Base-by-base conservation (phyloP, 2,113 vertebrate species). In the Sialia sialis region DNA sequence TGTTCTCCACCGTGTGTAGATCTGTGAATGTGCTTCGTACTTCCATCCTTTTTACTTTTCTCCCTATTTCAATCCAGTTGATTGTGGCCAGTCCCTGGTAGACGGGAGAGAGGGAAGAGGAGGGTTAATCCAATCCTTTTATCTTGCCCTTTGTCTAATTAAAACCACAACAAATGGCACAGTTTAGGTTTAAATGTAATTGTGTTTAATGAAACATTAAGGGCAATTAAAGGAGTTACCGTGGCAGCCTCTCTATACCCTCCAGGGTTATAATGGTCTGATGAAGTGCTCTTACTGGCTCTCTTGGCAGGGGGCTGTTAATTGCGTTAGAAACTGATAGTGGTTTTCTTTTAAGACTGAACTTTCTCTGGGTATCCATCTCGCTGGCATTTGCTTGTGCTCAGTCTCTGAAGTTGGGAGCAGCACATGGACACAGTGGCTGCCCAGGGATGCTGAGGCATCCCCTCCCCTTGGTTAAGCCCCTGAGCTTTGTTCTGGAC, bases 181-280 rank as follows among this genome's bases (percentile, higher is more conserved):
- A 95, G 95, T 97, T 97, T 97, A 98, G 93, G 96, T 96, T 97
- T 95, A 96, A 96, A 96, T 97, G 97, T 98, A 97, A 98, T 98
- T 97, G 97, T 97, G 96, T 96, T 97, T 97, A 98, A 97, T 98
- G 97, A 97, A 97, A 98, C 96, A 97, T 98, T 97, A 97, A 97
- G 97, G 95, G 95, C 97, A 97, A 98, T 97, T 97, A 97, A 97
- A 97, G 94, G 90, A 96, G 95, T 85, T 95, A 95, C 95, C 49
- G 95, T 95, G 93, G 94, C 95, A 96, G 95, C 95, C 89, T 96
- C 87, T 95, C 90, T 93, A 46, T 93, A 96, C 95, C 96, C 97
- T 97, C 96, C 91, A 96, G 90, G 95, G 94, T 93, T 97, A 90
- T 97, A 96, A 96, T 63, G 85, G 94, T 62, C 95, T 96, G 97